phyloP scores from a whole-genome alignment of 2,113 vertebrate genomes.

The Neogale vison region DNA sequence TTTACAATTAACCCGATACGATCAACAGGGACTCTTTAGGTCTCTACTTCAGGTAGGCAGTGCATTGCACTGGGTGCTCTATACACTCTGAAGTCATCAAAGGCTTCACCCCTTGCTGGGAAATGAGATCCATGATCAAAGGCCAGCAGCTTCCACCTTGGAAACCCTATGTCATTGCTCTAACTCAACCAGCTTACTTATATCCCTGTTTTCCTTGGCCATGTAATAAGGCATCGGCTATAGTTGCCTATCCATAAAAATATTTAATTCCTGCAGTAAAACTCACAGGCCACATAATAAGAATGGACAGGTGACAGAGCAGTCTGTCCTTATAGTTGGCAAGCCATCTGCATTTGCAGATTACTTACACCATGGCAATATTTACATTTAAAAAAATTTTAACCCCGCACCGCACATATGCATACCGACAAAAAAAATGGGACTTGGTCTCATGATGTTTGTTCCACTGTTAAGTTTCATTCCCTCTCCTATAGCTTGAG shows the following conservation, averaged over 20 bases:
- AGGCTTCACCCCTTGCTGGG: background rate
- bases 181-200: background rate
- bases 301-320: background rate
- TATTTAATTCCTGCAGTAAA: background rate
- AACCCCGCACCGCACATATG: background rate
- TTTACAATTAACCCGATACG: background rate
- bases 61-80: background rate
- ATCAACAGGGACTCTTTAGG: background rate
- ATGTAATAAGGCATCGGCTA: background rate
- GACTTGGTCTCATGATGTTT: background rate
- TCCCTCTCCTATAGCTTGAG: background rate
- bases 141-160: background rate
- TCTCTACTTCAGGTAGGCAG: background rate
- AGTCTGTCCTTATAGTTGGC: background rate
- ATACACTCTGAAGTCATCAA: background rate
- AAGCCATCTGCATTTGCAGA: background rate
- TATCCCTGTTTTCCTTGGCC: background rate
- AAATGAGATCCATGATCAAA: accelerated
- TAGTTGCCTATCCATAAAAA: background rate
- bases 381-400: background rate
- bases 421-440: background rate
- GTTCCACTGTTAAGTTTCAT: background rate
- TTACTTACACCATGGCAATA: background rate
- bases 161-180: background rate
- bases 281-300: background rate